phyloP scores from a whole-genome alignment of 2,113 vertebrate species.

The Hyperoodon ampullatus region DNA sequence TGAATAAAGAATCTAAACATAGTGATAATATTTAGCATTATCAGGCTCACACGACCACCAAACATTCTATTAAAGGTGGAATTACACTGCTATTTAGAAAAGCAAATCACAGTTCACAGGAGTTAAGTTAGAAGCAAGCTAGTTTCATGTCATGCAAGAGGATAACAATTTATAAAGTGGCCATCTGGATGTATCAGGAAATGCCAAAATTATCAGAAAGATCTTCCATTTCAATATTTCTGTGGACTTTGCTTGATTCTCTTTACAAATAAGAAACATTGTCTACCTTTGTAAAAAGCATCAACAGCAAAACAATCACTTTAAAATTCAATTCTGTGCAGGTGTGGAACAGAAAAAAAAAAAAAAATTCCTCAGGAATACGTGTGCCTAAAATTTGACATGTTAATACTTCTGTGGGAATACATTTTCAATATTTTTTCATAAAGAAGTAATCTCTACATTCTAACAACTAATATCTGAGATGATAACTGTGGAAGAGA shows the following conservation, averaged over 20 bases:
- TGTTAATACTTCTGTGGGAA: constrained; percentile 41
- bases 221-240: neutral
- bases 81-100: neutral
- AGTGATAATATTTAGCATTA: neutral
- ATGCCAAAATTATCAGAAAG: neutral
- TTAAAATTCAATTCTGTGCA: neutral
- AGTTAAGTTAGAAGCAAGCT: neutral
- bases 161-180: neutral
- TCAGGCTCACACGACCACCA: too few species aligned
- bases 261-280: constrained; percentile 1
- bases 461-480: neutral
- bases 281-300: neutral
- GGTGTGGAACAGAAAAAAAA: neutral
- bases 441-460: constrained; percentile 22
- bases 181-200: neutral
- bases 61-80: neutral
- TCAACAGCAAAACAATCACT: neutral
- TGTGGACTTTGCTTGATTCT: neutral
- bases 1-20: neutral
- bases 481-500: neutral
- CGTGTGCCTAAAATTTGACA: neutral
- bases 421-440: constrained; percentile 3
- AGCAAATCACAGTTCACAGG: neutral
- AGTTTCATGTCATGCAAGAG: neutral
- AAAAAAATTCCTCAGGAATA: neutral